Conservation (phyloP, 2,797 vertebrate species). For the Cyprinella venusta region DNA sequence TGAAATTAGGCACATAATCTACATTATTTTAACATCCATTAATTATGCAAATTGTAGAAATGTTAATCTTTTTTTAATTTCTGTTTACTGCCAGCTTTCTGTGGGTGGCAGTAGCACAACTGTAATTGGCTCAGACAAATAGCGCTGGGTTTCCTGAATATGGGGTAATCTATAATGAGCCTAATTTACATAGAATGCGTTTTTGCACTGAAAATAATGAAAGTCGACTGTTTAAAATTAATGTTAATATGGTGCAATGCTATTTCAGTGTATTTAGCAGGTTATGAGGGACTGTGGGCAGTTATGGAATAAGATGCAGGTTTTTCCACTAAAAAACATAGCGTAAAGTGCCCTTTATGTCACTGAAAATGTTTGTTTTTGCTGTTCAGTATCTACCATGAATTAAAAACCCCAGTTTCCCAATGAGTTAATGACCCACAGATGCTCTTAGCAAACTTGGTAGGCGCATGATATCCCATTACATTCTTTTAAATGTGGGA, state of each 20-base stretch:
- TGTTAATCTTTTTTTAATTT: not conserved
- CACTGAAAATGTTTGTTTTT: not conserved
- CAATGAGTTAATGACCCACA: not conserved
- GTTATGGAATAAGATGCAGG: not conserved
- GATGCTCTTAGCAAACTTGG: conserved; percentile 10
- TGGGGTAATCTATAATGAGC: not conserved
- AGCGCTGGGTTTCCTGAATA: not conserved
- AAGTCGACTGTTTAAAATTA: not conserved
- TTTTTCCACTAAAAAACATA: not conserved
- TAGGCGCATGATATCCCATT: not conserved
- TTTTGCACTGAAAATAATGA: not conserved
- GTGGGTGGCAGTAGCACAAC: not conserved
- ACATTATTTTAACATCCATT: not conserved
- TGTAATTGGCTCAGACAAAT: not conserved
- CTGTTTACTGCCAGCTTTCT: not conserved
- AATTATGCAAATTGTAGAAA: not conserved
- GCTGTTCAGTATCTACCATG: not conserved
- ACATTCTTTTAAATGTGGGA: conserved; percentile 11
- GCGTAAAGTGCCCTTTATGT: not conserved
- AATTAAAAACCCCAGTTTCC: not conserved
- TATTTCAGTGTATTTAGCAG: not conserved
- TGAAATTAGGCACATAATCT: not conserved
- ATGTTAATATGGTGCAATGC: not conserved
- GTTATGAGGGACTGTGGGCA: not conserved
- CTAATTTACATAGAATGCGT: not conserved